Base-by-base conservation (phyloP, 2,888 invertebrate genomes). In the Pristionchus arcanus region DNA sequence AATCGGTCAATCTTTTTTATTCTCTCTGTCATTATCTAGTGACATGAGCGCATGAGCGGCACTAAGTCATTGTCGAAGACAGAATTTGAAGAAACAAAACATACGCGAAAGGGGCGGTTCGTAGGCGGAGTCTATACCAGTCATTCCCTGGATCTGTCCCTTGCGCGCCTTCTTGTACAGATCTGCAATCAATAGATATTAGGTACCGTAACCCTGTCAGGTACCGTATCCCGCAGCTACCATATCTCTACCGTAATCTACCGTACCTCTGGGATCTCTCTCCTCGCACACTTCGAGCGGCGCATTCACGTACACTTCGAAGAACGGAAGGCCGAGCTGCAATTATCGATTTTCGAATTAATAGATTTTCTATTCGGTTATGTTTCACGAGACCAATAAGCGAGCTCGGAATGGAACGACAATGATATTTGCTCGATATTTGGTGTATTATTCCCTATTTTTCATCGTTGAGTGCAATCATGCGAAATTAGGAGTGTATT, bases 291-390 rank as follows among this genome's bases (percentile, higher is more conserved):
- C 97, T 87, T 97, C 97, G 19, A 99, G 95, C 0, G 99, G 98
- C 0, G 99, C 98, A 95, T 98, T 97, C n/a, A 99, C 97, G 96
- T 98, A 98, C 1, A 98, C 97, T 96, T 99, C 99, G 94, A 98
- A 97, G 96, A 98, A 99, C 1, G 96, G 97, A 92, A 99, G 96
- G 89, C 97, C 97, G 3, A 97, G 97, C 93, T 97, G 87, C 66
- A 92, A 81, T 21, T 28, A 34, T 42, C 15, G 5, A 42, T n/a
- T 49, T 49, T 9, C 9, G 7, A 34, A 25, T 25, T n/a, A 11
- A 49, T 9, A 3, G 9, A 49, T 49, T 7, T 49, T 49, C 42
- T 49, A 0, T 49, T 49, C 42, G 42, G 42, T 7, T 49, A 49
- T 49, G 42, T 49, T 49, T 49, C 42, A 49, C 42, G 42, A 49